phyloP scores from a whole-genome alignment of 2,888 invertebrate species.

The Dyspetes luteomarginatus region DNA sequence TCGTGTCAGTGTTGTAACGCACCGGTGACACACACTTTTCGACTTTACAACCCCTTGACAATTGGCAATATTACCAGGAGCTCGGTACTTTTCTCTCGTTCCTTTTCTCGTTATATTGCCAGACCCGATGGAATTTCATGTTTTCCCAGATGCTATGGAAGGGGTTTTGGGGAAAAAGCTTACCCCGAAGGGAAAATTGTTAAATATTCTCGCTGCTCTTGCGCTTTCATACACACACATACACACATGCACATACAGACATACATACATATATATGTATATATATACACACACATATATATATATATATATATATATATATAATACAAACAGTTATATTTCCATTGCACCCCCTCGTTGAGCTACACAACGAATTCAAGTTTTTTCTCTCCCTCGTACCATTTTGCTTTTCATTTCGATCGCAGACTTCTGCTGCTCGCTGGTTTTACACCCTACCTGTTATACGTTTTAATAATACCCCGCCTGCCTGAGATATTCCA shows the following conservation, averaged over 20 bases:
- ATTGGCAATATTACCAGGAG: slow-evolving; percentile 60
- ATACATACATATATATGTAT: slow-evolving; percentile 5
- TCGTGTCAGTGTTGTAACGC: slow-evolving; percentile 24
- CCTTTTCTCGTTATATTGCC: slow-evolving; percentile 51
- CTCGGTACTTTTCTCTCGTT: slow-evolving; percentile 21
- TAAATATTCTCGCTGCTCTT: slow-evolving; percentile 50
- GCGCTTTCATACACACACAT: too few relatives aligned
- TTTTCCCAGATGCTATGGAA: slow-evolving; percentile 12
- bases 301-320: slow-evolving; percentile 1
- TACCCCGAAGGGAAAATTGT: slow-evolving; percentile 49
- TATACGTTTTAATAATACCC: slow-evolving; percentile 59
- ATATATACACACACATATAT: slow-evolving; percentile 19
- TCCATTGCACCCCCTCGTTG: slow-evolving; percentile 4
- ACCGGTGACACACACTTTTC: slow-evolving; percentile 48
- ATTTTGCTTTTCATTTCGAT: slow-evolving; percentile 61
- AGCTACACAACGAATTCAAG: slow-evolving; percentile 38
- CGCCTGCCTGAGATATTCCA: slow-evolving; percentile 53
- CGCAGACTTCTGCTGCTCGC: slow-evolving; percentile 43
- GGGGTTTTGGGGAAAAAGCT: not conserved
- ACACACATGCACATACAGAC: not conserved
- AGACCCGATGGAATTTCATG: slow-evolving; percentile 56
- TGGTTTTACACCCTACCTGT: not conserved
- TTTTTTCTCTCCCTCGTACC: slow-evolving; percentile 13
- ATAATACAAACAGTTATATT: slow-evolving; percentile 15
- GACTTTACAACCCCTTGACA: slow-evolving; percentile 54